A percentile compares a stretch with the other conserved stretches of the same genome.
Evolutionary conservation across 2,888 invertebrate genomes (phyloP).

Genomic region (Leptinotarsa juncta): DNA sequence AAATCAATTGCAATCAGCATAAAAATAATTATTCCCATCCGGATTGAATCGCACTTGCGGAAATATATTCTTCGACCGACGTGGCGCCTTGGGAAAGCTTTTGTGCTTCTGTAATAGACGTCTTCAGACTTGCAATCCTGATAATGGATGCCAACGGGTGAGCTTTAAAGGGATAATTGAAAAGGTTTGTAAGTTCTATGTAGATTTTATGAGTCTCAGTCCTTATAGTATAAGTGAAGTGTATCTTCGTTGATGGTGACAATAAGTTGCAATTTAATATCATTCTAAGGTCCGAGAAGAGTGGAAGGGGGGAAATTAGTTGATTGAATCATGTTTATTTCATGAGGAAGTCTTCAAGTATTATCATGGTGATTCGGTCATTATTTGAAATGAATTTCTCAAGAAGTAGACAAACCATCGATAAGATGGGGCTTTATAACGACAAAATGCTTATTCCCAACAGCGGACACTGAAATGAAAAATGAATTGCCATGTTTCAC

Average conservation of each 20-base stretch:
- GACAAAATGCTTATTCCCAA: no score
- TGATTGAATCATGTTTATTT: not conserved
- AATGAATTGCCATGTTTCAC: no score
- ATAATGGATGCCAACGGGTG: constrained; percentile 51
- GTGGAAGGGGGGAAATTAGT: not conserved
- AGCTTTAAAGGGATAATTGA: constrained; percentile 53
- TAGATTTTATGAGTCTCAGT: constrained; percentile 50
- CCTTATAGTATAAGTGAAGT: not conserved
- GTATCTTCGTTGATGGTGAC: not conserved
- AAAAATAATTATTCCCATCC: constrained; percentile 6
- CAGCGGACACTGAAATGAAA: no score
- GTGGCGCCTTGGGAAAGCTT: constrained; percentile 37
- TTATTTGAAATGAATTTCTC: no score
- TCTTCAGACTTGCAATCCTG: constrained; percentile 50
- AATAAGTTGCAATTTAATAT: not conserved
- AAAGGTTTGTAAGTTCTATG: constrained; percentile 57
- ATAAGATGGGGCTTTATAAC: no score
- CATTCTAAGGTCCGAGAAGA: not conserved
- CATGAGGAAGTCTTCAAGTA: not conserved
- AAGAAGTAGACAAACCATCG: no score
- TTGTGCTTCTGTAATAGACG: constrained; percentile 26
- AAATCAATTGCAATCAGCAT: constrained; percentile 4
- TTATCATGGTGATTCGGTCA: not conserved
- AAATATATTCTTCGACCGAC: constrained; percentile 23
- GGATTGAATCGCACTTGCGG: constrained; percentile 26